Base-by-base conservation (phyloP, 2,797 vertebrate species). In the Myotis myotis region DNA sequence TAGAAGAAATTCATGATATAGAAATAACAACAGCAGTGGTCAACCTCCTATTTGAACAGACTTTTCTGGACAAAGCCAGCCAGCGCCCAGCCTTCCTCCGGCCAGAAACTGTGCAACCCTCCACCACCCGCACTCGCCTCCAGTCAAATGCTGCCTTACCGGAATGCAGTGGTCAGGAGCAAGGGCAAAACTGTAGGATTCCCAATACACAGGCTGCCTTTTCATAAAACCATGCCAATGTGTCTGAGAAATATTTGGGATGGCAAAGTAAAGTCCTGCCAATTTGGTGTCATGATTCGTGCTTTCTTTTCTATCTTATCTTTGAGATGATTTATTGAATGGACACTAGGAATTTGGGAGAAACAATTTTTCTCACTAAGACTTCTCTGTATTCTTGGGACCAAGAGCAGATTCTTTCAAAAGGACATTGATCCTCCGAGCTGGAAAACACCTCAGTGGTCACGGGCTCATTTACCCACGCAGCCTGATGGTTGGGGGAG, bases 271-370 rank as follows among this genome's bases (percentile, higher is more conserved):
- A n/a, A 79, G n/a, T 75, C 92, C 74, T 85, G 49, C 62, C 83
- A 60, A 19, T 22, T 87, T 12, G 38, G 51, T n/a, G 15, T 55
- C 55, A 28, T 10, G 78, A 33, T 62, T 64, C 41, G 93, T 41
- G 30, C 38, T 55, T 71, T 38, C 81, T 79, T 89, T 93, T 23
- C 62, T 64, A 4, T 72, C 60, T 92, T 81, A 74, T 23, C 91
- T 95, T 95, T 55, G 12, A 92, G 91, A 78, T 80, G 49, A 86
- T 85, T 96, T 93, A 76, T 97, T 72, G 53, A 95, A 47, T n/a
- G 91, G 66, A 85, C 19, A 66, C 17, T 11, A 93, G 87, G 83
- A 76, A 76, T 62, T 85, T 8, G 38, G 36, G 83, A 92, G 75
- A 81, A 79, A 83, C 1, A 57, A 49, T 17, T 86, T 88, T 60